A percentile compares a stretch with the other conserved stretches of the same genome.
phyloP scores from a whole-genome alignment of 2,113 vertebrate species.

The Recurvirostra avosetta region DNA sequence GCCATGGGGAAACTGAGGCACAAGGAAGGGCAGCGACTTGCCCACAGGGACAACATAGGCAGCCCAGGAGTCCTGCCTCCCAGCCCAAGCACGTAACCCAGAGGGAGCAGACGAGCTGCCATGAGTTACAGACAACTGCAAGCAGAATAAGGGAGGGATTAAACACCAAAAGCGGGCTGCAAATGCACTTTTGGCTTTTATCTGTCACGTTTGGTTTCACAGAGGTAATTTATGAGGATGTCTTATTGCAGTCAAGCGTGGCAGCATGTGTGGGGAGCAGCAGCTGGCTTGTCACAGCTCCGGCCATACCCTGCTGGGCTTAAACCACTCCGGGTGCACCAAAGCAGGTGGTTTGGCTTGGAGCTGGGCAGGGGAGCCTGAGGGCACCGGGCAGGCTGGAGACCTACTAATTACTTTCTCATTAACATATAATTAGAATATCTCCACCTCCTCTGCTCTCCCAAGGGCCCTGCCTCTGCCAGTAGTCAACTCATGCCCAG shows the following conservation, averaged over 20 bases:
- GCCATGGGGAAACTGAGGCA: neutral
- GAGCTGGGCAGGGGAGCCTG: neutral
- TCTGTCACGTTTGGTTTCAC: neutral
- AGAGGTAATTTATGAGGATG: neutral
- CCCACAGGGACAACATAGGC: neutral
- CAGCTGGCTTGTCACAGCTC: neutral
- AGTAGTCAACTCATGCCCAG: neutral
- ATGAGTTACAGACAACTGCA: fast-evolving
- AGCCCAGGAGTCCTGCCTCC: neutral
- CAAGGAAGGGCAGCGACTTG: neutral
- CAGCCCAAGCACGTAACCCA: fast-evolving
- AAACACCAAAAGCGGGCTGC: neutral
- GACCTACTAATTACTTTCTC: neutral
- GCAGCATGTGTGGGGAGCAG: neutral
- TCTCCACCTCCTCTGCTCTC: neutral
- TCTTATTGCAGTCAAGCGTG: neutral
- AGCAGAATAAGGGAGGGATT: neutral
- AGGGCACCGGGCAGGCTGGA: neutral
- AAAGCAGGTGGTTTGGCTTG: neutral
- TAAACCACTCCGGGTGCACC: neutral
- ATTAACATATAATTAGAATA: neutral
- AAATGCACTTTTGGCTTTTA: neutral
- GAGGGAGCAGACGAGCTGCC: neutral
- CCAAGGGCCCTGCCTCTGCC: neutral
- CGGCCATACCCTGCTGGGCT: fast-evolving